Evolutionary conservation across 2,113 vertebrate species (phyloP).

Genomic region (Tragelaphus scriptus): DNA sequence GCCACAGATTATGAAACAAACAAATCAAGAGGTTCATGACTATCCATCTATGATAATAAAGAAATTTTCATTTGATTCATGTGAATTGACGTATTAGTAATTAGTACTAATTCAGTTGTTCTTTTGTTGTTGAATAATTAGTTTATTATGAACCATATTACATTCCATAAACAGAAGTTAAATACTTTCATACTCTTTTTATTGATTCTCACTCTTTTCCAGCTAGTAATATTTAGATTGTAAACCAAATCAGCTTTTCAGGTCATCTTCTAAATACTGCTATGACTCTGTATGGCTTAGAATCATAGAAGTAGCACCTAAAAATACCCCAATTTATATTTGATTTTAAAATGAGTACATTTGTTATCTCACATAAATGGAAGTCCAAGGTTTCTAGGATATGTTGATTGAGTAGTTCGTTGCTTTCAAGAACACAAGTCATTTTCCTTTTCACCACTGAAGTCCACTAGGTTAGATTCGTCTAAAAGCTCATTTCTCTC

Average conservation of each 20-base stretch:
- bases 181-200: neutral
- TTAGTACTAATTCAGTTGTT: neutral
- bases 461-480: neutral
- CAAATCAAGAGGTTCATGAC: conserved; percentile 70
- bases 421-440: neutral
- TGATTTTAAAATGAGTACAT: neutral
- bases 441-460: neutral
- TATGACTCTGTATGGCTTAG: neutral
- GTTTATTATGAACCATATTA: neutral
- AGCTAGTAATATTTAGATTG: neutral
- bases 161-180: neutral
- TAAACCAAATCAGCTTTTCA: neutral
- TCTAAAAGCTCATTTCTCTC: neutral
- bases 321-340: neutral
- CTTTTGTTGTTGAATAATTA: conserved; percentile 1
- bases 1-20: conserved; percentile 48
- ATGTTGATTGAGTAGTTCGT: neutral
- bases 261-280: neutral
- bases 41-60: neutral
- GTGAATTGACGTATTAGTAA: neutral
- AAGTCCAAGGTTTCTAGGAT: neutral
- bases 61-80: neutral
- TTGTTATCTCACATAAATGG: neutral
- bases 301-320: neutral
- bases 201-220: neutral